Evolutionary conservation across 1,140 invertebrate species (phyloP), one percentile per base, ranked within the genome.

Genomic region (Magallana ariakensis): DNA sequence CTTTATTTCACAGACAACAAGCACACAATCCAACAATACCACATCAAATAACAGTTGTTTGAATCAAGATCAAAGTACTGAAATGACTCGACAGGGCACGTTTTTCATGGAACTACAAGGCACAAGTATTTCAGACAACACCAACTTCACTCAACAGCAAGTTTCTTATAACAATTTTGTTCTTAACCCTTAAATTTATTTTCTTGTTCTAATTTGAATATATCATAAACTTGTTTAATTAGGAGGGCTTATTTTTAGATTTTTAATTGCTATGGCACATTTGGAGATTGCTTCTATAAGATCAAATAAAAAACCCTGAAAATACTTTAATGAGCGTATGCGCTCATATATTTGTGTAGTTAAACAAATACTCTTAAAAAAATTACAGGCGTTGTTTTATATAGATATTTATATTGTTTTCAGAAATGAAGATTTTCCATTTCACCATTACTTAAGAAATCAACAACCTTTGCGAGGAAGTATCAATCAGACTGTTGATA

Each of bases 21-120:
- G 22, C 13, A 26, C 22, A 75, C 22, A 75, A 26, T 75, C 66
- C 9, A 75, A 75, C 66, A 26, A 26, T 33, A 75, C 66, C 10
- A 75, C 22, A 10, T 13, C 66, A 11, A 33, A 19, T 13, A 11
- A 26, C 9, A 75, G 22, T 26, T 75, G 66, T 26, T 75, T 75
- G 11, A 75, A 75, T 75, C 22, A 75, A 26, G 66, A 26, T 13
- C 66, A 22, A 13, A 26, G 22, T 75, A 26, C 22, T 75, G 66
- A 75, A 0, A 75, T 75, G 66, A 75, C 22, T 26, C 22, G 22
- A 9, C 66, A 75, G 22, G 33, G 33, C 15, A 2, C 66, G 10
- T 33, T 33, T 75, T 75, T 75, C 66, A 75, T 75, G 66, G 66
- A 75, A 15, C 33, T 75, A 26, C 66, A 19, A 75, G 22, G 22